Base-by-base conservation (phyloP, 1,140 invertebrate genomes). In the Scaptomyza graminum region DNA sequence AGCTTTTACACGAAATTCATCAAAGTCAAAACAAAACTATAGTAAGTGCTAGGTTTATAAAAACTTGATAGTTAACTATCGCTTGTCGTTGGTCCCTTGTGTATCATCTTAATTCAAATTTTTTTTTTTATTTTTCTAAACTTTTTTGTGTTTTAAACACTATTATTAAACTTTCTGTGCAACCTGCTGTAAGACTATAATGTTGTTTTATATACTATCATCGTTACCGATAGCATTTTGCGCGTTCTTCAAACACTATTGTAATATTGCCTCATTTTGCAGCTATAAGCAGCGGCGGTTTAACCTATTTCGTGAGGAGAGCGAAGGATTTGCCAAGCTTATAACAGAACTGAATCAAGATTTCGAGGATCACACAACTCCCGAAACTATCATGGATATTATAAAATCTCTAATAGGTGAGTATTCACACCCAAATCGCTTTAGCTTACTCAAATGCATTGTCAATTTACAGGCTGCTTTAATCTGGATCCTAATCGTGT, bases 201-300 rank as follows among this genome's bases (percentile, higher is more conserved):
- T n/a, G n/a, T 22, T 22, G 18, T 22, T 22, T 22, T 22, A 22
- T 22, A 3, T 22, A 22, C 3, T 1, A 28, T 5, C n/a, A 28
- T 28, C 25, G 25, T 6, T 28, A 6, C 6, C 25, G 2, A 28
- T 28, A 28, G 25, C n/a, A 5, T 28, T 28, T 28, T 28, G 6
- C 25, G 0, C 2, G 9, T 34, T 34, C 7, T 34, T 34, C 1
- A 3, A 9, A 34, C 31, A 34, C 31, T 8, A 31, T 31, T 5
- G 3, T 31, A 31, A 31, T 39, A 44, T 9, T 3, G 0, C 18
- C 13, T 8, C 2, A 50, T 4, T 41, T 52, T 22, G 7, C 92
- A 99, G 98, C 92, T 99, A 99, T 92, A 99, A 99, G 92, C 99
- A 99, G 92, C 95, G 98, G 76, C 99, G 99, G 90, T 99, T 99